A percentile compares a stretch with the other conserved stretches of the same genome.
Evolutionary conservation across 2,113 vertebrate species (phyloP).

Genomic region (Polypterus bichir): DNA sequence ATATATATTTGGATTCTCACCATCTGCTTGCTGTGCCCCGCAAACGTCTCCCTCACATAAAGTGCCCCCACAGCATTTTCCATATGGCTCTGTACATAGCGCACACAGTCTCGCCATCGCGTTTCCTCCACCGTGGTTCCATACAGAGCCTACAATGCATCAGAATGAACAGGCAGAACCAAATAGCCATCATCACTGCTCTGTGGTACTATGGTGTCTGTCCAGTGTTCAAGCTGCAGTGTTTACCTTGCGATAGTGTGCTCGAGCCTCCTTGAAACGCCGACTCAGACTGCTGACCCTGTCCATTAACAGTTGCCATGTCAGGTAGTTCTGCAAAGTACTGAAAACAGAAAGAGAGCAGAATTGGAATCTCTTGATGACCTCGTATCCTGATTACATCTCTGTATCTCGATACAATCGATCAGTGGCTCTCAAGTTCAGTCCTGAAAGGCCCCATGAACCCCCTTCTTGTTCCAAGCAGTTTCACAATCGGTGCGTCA

Average conservation of each 20-base stretch:
- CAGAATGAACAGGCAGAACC: too few species aligned
- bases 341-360: constrained; percentile 37
- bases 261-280: constrained; percentile 74
- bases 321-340: constrained; percentile 90
- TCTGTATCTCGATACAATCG: too few species aligned
- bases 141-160: constrained; percentile 57
- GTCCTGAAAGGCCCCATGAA: too few species aligned
- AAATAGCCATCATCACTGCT: too few species aligned
- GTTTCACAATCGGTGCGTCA: too few species aligned
- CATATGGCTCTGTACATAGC: constrained; percentile 89
- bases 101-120: constrained; percentile 84
- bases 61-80: constrained; percentile 84
- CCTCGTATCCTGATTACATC: too few species aligned
- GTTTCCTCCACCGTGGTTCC: constrained; percentile 80
- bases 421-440: too few species aligned
- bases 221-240: too few species aligned
- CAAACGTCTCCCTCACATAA: constrained; percentile 77
- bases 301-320: constrained; percentile 77
- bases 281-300: constrained; percentile 74
- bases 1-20: constrained; percentile 40
- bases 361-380: too few species aligned
- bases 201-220: too few species aligned
- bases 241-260: constrained; percentile 63
- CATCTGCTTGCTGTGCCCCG: constrained; percentile 81
- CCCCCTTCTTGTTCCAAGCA: too few species aligned